phyloP scores from a whole-genome alignment of 1,140 invertebrate genomes.

The Mactra quadrangularis region DNA sequence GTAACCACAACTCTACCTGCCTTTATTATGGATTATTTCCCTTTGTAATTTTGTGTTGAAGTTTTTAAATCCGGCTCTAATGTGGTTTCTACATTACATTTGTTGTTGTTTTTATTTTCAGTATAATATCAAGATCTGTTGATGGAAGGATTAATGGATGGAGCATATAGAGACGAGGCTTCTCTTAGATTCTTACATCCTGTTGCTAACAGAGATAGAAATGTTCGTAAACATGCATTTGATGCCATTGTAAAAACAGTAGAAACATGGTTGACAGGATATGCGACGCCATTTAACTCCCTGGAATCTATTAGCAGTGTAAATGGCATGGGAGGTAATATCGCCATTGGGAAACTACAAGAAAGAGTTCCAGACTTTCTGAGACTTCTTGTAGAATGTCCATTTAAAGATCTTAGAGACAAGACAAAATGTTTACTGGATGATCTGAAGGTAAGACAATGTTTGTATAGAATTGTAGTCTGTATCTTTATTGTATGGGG shows the following conservation, averaged over 20 bases:
- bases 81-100: neutral
- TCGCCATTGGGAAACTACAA: conserved; percentile 61
- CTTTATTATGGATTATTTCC: too few species aligned
- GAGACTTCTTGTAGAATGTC: conserved; percentile 73
- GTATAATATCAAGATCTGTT: neutral
- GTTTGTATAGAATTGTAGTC: too few species aligned
- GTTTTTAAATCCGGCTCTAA: too few species aligned
- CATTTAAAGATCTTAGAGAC: conserved; percentile 77
- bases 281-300: conserved; percentile 71
- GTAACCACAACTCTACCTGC: neutral
- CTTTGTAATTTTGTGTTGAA: too few species aligned
- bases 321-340: conserved; percentile 56
- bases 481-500: too few species aligned
- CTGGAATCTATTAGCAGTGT: conserved; percentile 19
- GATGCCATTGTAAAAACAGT: conserved; percentile 65
- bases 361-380: conserved; percentile 75
- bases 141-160: conserved; percentile 34
- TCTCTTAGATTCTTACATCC: conserved; percentile 74
- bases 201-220: conserved; percentile 70
- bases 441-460: conserved; percentile 74
- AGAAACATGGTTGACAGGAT: conserved; percentile 77
- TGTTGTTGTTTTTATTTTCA: neutral
- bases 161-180: conserved; percentile 65
- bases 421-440: conserved; percentile 67
- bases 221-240: conserved; percentile 67